Percentiles rank a stretch among this genome's conserved stretches.
These are phyloP conservation scores for Gadus chalcogrammus DNA, from an alignment of 2,113 vertebrate species.

Conservation along the genomic window DNA sequence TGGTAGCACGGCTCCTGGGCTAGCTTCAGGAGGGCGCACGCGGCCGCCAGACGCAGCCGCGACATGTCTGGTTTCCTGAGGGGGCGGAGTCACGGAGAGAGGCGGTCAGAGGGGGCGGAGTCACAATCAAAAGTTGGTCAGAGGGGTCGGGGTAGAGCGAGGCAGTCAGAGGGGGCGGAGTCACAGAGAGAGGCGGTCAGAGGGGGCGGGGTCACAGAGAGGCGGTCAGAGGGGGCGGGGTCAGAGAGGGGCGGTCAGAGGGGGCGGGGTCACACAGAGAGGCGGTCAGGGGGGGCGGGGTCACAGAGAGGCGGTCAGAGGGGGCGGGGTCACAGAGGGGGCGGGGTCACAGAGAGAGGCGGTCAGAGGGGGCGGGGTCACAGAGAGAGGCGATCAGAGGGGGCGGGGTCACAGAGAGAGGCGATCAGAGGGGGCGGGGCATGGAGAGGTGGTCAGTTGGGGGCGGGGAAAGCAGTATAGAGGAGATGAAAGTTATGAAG, in stretches of 20 bases:
- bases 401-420: background rate
- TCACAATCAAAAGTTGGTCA: background rate
- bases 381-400: background rate
- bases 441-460: no score
- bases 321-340: background rate
- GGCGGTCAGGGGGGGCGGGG: slow-evolving; percentile 33
- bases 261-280: background rate
- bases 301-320: slow-evolving; percentile 5
- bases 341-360: background rate
- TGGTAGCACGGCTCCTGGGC: slow-evolving; percentile 98
- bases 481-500: no score
- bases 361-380: slow-evolving; percentile 25
- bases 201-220: background rate
- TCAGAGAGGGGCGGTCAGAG: no score
- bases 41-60: slow-evolving; percentile 89
- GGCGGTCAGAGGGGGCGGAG: background rate
- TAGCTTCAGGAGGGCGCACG: slow-evolving; percentile 90
- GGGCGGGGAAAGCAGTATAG: no score
- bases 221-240: no score
- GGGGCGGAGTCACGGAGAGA: slow-evolving; percentile 35
- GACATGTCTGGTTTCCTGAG: slow-evolving; percentile 98
- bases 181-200: no score
- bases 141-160: background rate
- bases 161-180: no score
- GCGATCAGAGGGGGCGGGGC: background rate